These are phyloP conservation scores for Doryteuthis pealeii DNA, from an alignment of 1,140 invertebrate genomes.

Conservation along the genomic window DNA sequence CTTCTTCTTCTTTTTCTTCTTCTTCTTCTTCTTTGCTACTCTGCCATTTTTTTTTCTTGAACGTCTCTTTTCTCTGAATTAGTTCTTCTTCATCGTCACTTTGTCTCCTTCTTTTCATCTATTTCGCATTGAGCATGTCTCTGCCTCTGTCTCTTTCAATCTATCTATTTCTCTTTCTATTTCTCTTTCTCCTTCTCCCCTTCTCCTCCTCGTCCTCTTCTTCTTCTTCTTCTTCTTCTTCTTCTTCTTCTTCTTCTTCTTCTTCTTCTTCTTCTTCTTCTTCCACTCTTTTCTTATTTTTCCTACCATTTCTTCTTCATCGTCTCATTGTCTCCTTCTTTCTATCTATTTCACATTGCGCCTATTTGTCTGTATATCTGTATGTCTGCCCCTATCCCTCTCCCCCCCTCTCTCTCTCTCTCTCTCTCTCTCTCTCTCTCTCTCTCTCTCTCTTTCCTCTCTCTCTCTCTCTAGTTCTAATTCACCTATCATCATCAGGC, in stretches of 20 bases:
- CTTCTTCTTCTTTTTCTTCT: no score
- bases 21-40: no score
- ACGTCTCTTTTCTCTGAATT: no score
- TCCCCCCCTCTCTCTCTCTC: background rate
- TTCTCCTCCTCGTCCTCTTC: background rate
- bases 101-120: no score
- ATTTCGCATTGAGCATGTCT: no score
- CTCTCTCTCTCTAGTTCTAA: background rate
- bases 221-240: background rate
- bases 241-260: background rate
- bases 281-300: background rate
- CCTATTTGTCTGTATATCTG: background rate
- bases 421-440: slow-evolving; percentile 1
- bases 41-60: no score
- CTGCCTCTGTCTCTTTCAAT: background rate
- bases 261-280: background rate
- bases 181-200: background rate
- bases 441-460: background rate
- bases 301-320: background rate
- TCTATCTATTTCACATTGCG: background rate
- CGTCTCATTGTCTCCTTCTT: background rate
- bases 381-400: background rate
- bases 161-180: background rate
- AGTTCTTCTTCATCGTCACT: no score
- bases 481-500: no score